Evolutionary conservation across 1,140 invertebrate genomes (phyloP), one percentile per base, ranked within the genome.

Genomic region (Microplitis demolitor): DNA sequence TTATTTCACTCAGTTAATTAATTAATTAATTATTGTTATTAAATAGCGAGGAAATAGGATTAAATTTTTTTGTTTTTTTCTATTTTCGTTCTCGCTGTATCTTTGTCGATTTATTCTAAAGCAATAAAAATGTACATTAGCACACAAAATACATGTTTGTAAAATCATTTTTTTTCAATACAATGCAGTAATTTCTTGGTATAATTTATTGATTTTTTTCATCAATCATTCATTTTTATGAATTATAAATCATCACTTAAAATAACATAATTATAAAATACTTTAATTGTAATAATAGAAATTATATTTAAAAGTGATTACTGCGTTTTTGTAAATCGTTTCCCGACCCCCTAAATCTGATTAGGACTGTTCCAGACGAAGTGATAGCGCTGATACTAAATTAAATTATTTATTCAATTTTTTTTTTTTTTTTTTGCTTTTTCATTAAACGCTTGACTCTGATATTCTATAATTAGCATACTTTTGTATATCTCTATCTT

Each of bases 71-170:
- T 63, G 78, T 51, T 56, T 69, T 64, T 69, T 63, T 58, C 68
- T 78, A 82, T 81, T 80, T 64, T 45, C 50, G 58, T 75, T 77
- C 35, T 79, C 76, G 85, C 82, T 87, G 84, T 85, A 86, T 82
- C 83, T 81, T 81, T 77, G 82, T 80, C 81, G 79, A 84, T 76
- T 77, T 86, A 85, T 80, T 87, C 50, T 86, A 79, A 82, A 85
- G 84, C 85, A 87, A 87, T 87, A 87, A 86, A 87, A 77, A 83
- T 87, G 83, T 86, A 87, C 80, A 86, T 85, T 85, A 86, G 80
- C 78, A 85, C 78, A 82, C 75, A 70, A 78, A 82, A 77, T 86
- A 78, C 79, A 80, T 70, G 85, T 86, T 77, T 83, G 84, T 84
- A 78, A 77, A 69, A 76, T 81, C 62, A 77, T 73, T 72, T 77